phyloP scores from a whole-genome alignment of 2,888 invertebrate species.

The Drosophila yooni region DNA sequence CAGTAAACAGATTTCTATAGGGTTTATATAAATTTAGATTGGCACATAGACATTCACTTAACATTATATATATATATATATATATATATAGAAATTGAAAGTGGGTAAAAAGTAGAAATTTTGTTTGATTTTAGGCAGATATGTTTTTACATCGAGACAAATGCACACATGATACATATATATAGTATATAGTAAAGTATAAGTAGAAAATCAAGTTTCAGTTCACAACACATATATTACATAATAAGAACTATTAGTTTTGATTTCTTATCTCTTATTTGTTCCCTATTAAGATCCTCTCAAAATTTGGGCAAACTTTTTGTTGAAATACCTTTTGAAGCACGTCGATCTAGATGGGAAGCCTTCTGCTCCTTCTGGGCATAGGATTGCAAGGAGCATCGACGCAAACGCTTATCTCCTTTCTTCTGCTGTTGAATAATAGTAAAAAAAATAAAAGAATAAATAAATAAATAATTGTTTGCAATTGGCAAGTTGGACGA shows the following conservation, averaged over 20 bases:
- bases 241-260: constrained; percentile 28
- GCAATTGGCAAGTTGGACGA: neutral
- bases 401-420: constrained; percentile 80
- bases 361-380: constrained; percentile 71
- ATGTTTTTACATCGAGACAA: constrained; percentile 48
- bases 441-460: neutral
- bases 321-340: constrained; percentile 84
- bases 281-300: constrained; percentile 52
- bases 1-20: constrained; percentile 30
- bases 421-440: constrained; percentile 76
- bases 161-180: constrained; percentile 5
- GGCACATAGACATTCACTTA: constrained; percentile 55
- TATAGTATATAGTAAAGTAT: neutral
- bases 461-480: neutral
- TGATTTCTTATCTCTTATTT: constrained; percentile 29
- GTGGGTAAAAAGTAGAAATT: constrained; percentile 21
- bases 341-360: constrained; percentile 80
- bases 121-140: constrained; percentile 35
- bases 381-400: constrained; percentile 84
- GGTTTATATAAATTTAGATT: constrained; percentile 19
- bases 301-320: constrained; percentile 82
- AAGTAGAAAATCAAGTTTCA: constrained; percentile 30
- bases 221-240: constrained; percentile 57
- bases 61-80: constrained; percentile 27
- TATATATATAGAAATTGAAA: constrained; percentile 24